These are phyloP conservation scores for Aethes cnicana DNA, from an alignment of 2,888 invertebrate genomes.

Conservation along the genomic window DNA sequence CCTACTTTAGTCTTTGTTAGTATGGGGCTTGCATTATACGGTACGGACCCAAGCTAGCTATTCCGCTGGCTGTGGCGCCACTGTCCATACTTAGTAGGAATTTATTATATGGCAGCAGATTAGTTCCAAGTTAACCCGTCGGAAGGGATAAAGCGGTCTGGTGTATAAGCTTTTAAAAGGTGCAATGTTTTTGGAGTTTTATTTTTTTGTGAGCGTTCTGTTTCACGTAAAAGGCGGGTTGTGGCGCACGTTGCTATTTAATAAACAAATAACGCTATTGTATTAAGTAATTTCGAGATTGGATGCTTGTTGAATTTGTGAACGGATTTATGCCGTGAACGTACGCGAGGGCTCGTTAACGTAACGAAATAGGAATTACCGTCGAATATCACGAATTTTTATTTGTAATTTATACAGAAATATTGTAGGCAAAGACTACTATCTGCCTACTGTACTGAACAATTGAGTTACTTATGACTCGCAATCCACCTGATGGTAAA, in stretches of 20 bases:
- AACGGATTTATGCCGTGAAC: background rate
- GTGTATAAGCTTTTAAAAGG: slow-evolving; percentile 25
- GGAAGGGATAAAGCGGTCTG: too few relatives aligned
- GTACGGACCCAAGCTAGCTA: too few relatives aligned
- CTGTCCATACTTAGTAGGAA: too few relatives aligned
- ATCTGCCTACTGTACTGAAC: too few relatives aligned
- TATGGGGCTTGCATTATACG: slow-evolving; percentile 28
- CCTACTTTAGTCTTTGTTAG: slow-evolving; percentile 65
- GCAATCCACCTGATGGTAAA: too few relatives aligned
- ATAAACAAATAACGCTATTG: background rate
- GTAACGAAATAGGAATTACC: background rate
- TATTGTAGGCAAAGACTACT: too few relatives aligned
- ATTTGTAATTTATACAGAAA: background rate
- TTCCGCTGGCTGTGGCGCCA: too few relatives aligned
- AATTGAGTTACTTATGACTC: too few relatives aligned
- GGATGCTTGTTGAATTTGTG: background rate
- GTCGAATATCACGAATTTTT: background rate
- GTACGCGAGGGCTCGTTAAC: background rate
- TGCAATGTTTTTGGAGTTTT: slow-evolving; percentile 11
- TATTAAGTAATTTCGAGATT: background rate
- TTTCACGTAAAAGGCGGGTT: slow-evolving; percentile 7
- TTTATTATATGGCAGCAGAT: too few relatives aligned
- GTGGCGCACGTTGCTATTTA: background rate
- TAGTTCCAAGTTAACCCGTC: too few relatives aligned
- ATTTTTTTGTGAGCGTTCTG: slow-evolving; percentile 11